Percentiles rank a stretch among this genome's conserved stretches.
Evolutionary conservation across 2,888 invertebrate genomes (phyloP).

Genomic region (Dynastes maya): DNA sequence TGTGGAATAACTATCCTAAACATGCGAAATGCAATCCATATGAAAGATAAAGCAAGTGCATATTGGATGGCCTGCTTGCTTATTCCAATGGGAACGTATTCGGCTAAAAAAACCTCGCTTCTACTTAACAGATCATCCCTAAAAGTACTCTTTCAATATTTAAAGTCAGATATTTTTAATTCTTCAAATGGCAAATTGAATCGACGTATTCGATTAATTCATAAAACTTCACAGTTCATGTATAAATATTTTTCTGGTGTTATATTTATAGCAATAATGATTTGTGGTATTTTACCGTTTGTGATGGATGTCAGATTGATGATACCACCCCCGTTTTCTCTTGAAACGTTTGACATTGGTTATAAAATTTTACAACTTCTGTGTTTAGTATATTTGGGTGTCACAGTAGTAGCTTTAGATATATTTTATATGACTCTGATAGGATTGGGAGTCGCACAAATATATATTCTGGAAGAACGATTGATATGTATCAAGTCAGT

Average conservation of each 20-base stretch:
- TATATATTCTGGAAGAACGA: conserved; percentile 20
- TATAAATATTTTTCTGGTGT: conserved; percentile 11
- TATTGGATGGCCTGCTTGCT: conserved; percentile 6
- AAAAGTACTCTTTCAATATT: neutral
- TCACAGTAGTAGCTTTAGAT: neutral
- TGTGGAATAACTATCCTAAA: neutral
- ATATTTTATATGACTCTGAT: conserved; percentile 12
- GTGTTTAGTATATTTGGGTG: neutral
- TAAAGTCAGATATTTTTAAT: conserved; percentile 18
- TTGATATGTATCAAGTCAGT: neutral
- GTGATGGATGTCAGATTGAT: neutral
- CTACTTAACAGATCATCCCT: neutral
- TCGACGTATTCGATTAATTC: conserved; percentile 2
- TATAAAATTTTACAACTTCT: conserved; percentile 13
- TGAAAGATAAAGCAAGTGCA: neutral
- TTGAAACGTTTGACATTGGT: neutral
- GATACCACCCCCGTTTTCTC: conserved; percentile 1
- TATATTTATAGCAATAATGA: neutral
- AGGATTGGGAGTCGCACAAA: conserved; percentile 5
- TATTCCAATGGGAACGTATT: conserved; percentile 1
- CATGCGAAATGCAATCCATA: conserved; percentile 3
- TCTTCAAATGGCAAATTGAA: neutral
- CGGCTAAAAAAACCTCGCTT: neutral
- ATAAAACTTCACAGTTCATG: neutral
- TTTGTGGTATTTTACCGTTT: conserved; percentile 1